Conservation (phyloP, 2,113 vertebrate genomes). For the Ictalurus punctatus region DNA sequence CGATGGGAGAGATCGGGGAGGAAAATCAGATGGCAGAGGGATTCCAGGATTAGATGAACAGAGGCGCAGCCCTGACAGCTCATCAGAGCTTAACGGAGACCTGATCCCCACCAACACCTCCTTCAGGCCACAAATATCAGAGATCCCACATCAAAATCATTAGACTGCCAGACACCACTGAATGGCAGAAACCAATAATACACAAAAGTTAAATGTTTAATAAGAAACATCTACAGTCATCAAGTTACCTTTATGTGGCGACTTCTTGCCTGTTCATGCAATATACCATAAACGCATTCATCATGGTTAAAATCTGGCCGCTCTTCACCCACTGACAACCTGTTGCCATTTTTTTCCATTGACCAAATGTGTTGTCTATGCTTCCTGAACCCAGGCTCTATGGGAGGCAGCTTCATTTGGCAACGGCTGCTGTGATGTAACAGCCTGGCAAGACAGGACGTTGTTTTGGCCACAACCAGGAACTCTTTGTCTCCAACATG, state of each 20-base stretch:
- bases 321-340: neutral
- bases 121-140: slow-evolving; percentile 49
- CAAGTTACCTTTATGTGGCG: neutral
- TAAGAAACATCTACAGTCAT: neutral
- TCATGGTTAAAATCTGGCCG: neutral
- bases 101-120: slow-evolving; percentile 58
- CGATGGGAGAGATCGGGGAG: slow-evolving; percentile 59
- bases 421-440: slow-evolving; percentile 29
- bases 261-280: neutral
- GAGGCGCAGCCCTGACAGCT: slow-evolving; percentile 64
- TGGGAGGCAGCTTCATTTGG: slow-evolving; percentile 33
- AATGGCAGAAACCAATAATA: neutral
- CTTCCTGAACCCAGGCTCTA: slow-evolving; percentile 27
- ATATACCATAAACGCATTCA: neutral
- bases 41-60: slow-evolving; percentile 64
- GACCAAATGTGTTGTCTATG: slow-evolving; percentile 9
- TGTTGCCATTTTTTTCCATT: slow-evolving; percentile 26
- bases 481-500: slow-evolving; percentile 5
- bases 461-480: slow-evolving; percentile 29
- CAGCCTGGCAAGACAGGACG: slow-evolving; percentile 36
- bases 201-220: neutral
- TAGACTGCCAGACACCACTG: neutral
- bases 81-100: slow-evolving; percentile 63
- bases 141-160: slow-evolving; percentile 45
- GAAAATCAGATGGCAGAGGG: slow-evolving; percentile 65